Base-by-base conservation (phyloP, 2,113 vertebrate species). In the Amphiprion percula region DNA sequence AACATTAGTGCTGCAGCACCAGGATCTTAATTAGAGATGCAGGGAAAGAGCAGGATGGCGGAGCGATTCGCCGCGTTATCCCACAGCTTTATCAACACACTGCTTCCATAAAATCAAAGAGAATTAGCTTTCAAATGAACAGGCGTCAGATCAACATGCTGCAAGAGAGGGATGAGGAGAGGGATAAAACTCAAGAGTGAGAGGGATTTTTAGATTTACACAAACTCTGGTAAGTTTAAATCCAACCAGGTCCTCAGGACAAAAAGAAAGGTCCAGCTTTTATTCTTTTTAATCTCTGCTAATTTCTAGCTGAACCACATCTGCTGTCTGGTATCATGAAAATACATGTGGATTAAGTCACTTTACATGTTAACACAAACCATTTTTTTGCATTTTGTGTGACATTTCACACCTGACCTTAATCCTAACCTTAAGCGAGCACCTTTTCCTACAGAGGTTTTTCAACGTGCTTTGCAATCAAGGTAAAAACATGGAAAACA, bases 21-120 rank as follows among this genome's bases (percentile, higher is more conserved):
- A 21, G 86, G 88, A 91, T 91, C 92, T 93, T 94, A 94, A 95
- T 95, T 94, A 93, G 87, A 90, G 74, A 81, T 46, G 28, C 58
- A 65, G 80, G 78, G 77, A 86, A 71, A 74, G 79, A 84, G 74
- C 71, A 80, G 85, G 77, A 82, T 41, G 63, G 74, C 77, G 16
- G 30, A 64, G 60, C 41, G 46, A 69, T 80, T 81, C 75, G 62
- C 69, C 19, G 68, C 49, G 47, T 87, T 82, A 80, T 70, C 56
- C 47, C 14, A 37, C 28, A 68, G 82, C 87, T 91, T 92, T 88
- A 90, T 91, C 91, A 84, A 84, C 75, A 55, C 26, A 69, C 84
- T 70, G 87, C 85, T 83, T 88, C 84, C 90, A 88, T 91, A 88
- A 92, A 93, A 93, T 94, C 91, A 93, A 93, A 94, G 88, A 75